Evolutionary conservation across 2,888 invertebrate species (phyloP), one percentile per base, ranked within the genome.

Genomic region (Lepidocyrtinus sp.): DNA sequence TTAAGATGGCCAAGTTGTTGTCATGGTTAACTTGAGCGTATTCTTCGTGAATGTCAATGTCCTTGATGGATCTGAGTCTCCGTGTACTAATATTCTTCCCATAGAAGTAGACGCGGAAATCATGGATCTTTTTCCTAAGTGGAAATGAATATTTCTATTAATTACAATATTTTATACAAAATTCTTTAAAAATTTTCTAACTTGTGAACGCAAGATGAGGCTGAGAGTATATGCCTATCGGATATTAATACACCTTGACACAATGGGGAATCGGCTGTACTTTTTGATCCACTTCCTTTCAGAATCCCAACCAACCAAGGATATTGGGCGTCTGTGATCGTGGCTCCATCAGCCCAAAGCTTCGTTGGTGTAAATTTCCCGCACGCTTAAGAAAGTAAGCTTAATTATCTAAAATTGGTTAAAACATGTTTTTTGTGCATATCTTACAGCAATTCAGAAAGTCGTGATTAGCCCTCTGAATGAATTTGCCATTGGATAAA

Each of bases 241-340:
- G 63, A 69, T 12, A 79, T 79, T 26, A 79, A 21, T 12, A 73
- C 27, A 22, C 73, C 73, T 12, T 50, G 74, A 22, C 79, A 79
- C 24, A 79, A 17, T 1, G 79, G 79, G 1, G 26, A 50, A 7
- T 25, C 24, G 2, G 46, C 15, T 0, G 67, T 22, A 21, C 59
- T 62, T 0, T 71, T 24, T 0, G 55, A 27, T 1, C 25, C 64
- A 12, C 74, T 45, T 36, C 63, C 71, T 1, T 62, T 21, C 7
- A 75, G 25, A 61, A 82, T 62, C 19, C 78, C 82, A 22, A 78
- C 78, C 5, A 78, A 62, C 82, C 82, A 82, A 7, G 82, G 82
- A 46, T 26, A 78, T 25, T 71, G 68, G 3, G 65, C 82, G 0
- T 67, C 62, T 0, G 12, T 26, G 21, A 78, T 59, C 1, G 27